Percentiles rank a stretch among this genome's conserved stretches.
phyloP scores from a whole-genome alignment of 2,888 invertebrate species.

The Brachypalpus laphriformis region DNA sequence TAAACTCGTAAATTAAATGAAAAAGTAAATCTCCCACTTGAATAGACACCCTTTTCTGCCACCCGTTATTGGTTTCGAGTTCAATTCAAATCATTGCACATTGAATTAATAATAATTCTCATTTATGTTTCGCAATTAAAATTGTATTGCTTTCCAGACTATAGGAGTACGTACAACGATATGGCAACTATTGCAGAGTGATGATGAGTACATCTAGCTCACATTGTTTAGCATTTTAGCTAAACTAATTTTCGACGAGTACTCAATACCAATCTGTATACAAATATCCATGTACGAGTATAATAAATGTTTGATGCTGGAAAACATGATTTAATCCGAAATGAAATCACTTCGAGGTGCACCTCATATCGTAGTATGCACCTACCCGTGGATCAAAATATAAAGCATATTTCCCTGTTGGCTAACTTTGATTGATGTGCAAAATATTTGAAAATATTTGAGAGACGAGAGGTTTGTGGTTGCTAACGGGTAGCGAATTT shows the following conservation, averaged over 20 bases:
- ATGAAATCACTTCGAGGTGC: conserved; percentile 64
- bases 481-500: conserved; percentile 30
- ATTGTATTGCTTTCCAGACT: conserved; percentile 37
- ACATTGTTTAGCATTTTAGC: conserved; percentile 58
- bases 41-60: background rate
- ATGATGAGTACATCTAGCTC: conserved; percentile 33
- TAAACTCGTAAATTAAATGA: background rate
- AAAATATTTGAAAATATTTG: conserved; percentile 69
- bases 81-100: conserved; percentile 51
- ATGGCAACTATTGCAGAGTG: conserved; percentile 15
- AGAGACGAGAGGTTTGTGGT: conserved; percentile 54
- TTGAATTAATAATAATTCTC: conserved; percentile 62
- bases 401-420: conserved; percentile 60
- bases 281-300: background rate
- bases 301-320: conserved; percentile 34
- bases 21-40: background rate
- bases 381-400: conserved; percentile 58
- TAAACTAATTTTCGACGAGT: conserved; percentile 60
- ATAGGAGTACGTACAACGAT: conserved; percentile 18
- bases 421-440: conserved; percentile 71
- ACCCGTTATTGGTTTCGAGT: conserved; percentile 25
- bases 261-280: conserved; percentile 45
- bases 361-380: conserved; percentile 59
- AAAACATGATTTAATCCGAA: conserved; percentile 54
- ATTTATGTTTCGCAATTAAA: conserved; percentile 68